Conservation (phyloP, 2,888 invertebrate species). For the Drosophila stalkeri region DNA sequence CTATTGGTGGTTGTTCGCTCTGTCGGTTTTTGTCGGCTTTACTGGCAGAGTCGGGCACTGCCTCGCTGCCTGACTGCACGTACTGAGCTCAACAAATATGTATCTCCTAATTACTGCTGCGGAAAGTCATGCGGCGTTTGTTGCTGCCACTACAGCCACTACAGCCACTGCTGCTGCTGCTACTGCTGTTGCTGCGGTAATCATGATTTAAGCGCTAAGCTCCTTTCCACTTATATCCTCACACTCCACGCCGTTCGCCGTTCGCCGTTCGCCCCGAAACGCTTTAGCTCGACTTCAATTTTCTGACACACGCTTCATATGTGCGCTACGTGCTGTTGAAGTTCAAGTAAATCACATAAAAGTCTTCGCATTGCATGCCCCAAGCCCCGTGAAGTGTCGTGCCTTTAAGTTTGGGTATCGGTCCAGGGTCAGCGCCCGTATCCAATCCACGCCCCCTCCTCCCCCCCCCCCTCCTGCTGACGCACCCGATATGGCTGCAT, state of each 20-base stretch:
- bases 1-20: constrained; percentile 20
- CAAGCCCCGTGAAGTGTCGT: constrained; percentile 13
- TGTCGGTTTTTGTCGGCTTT: constrained; percentile 8
- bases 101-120: constrained; percentile 69
- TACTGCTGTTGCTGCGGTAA: constrained; percentile 54
- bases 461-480: neutral
- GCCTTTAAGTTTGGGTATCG: constrained; percentile 19
- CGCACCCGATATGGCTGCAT: constrained; percentile 35
- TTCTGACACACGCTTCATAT: constrained; percentile 32
- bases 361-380: constrained; percentile 16
- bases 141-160: constrained; percentile 11
- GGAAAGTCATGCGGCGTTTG: constrained; percentile 44
- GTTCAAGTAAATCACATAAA: constrained; percentile 53
- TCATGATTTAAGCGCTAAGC: constrained; percentile 75
- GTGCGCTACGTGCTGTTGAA: constrained; percentile 45
- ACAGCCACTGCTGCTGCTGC: constrained; percentile 3
- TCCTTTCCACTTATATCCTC: constrained; percentile 47
- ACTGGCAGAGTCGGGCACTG: constrained; percentile 8
- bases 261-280: neutral
- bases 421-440: constrained; percentile 9
- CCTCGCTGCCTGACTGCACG: constrained; percentile 43
- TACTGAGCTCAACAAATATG: constrained; percentile 55
- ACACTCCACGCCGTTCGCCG: constrained; percentile 19
- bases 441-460: constrained; percentile 10
- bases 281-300: constrained; percentile 34